A percentile compares a stretch with the other conserved stretches of the same genome.
These are phyloP conservation scores for Chanos chanos DNA, from an alignment of 2,797 vertebrate species.

Conservation along the genomic window DNA sequence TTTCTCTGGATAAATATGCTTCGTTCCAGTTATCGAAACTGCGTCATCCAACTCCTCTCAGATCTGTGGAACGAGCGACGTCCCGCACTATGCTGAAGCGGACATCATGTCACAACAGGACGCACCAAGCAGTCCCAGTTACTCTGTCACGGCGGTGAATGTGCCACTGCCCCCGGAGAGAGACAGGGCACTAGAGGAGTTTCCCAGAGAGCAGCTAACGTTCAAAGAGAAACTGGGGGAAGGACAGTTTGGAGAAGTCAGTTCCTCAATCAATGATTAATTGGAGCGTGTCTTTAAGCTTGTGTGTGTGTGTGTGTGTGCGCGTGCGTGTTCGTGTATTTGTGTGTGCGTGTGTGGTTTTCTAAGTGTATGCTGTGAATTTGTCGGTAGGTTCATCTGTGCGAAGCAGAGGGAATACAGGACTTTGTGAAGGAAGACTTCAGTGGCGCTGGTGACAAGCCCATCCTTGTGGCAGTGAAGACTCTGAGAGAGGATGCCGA, in stretches of 20 bases:
- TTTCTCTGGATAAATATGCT: neutral
- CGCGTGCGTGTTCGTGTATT: no score
- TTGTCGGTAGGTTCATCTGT: conserved; percentile 90
- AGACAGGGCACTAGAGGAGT: conserved; percentile 87
- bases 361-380: neutral
- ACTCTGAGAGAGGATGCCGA: conserved; percentile 92
- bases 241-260: conserved; percentile 96
- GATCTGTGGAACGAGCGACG: conserved; percentile 66
- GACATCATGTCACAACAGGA: conserved; percentile 93
- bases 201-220: conserved; percentile 86
- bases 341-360: neutral
- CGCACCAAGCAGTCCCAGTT: conserved; percentile 78
- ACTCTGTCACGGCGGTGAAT: conserved; percentile 82
- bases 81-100: conserved; percentile 93
- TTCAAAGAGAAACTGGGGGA: conserved; percentile 97
- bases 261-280: conserved; percentile 2
- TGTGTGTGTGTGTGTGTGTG: neutral
- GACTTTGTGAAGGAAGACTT: conserved; percentile 82
- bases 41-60: conserved; percentile 59
- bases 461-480: conserved; percentile 92
- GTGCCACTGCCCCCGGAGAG: conserved; percentile 85
- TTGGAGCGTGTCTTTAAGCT: neutral
- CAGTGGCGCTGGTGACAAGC: conserved; percentile 60
- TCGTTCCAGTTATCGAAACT: conserved; percentile 50
- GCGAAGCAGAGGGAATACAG: conserved; percentile 91